Evolutionary conservation across 2,888 invertebrate genomes (phyloP).

Genomic region (Tetragnatha montana): DNA sequence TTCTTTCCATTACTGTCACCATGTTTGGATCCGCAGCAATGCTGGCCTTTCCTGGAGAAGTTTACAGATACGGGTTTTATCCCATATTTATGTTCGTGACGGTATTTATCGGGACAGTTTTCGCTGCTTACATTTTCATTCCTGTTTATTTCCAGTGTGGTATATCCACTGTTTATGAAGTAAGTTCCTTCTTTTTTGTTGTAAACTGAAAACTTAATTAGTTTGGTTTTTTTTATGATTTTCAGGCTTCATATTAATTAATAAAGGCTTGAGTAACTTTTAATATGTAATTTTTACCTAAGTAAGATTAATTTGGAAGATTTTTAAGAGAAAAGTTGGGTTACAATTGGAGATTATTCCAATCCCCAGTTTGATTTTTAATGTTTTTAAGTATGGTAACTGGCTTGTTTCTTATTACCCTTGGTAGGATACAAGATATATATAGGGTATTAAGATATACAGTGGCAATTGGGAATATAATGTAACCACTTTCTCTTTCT

Average conservation of each 20-base stretch:
- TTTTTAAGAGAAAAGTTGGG: background rate
- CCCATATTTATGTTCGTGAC: background rate
- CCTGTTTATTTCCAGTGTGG: conserved; percentile 40
- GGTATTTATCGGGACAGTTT: background rate
- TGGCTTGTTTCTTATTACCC: no score
- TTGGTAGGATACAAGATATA: no score
- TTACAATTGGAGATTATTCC: no score
- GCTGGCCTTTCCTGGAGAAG: conserved; percentile 17
- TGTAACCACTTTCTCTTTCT: no score
- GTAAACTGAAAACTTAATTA: no score
- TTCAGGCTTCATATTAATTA: background rate
- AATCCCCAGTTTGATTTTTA: no score
- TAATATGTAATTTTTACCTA: background rate
- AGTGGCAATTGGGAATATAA: no score
- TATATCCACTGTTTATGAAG: conserved; percentile 37
- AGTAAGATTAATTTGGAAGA: background rate
- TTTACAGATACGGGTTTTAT: conserved; percentile 37
- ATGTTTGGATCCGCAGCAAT: background rate
- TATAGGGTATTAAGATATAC: no score
- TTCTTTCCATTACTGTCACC: conserved; percentile 23
- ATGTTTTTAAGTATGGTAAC: no score
- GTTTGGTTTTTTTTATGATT: background rate
- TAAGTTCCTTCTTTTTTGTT: conserved; percentile 6
- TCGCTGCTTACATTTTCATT: conserved; percentile 14
- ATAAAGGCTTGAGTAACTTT: background rate